A percentile compares a stretch with the other conserved stretches of the same genome.
phyloP scores from a whole-genome alignment of 1,140 invertebrate species.

The Bathynomus jamesi region DNA sequence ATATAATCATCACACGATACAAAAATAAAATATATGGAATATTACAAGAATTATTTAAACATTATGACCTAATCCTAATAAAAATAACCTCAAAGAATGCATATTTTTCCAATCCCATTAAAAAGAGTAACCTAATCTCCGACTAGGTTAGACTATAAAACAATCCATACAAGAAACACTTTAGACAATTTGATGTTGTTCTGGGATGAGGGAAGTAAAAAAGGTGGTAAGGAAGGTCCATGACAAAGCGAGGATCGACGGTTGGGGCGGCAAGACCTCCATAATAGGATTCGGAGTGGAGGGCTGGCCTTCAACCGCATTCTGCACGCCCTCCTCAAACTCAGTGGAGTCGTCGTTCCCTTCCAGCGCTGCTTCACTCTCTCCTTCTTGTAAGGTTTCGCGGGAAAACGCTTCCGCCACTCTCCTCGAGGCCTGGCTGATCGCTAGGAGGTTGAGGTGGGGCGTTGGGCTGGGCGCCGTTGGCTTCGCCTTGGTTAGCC shows the following conservation, averaged over 20 bases:
- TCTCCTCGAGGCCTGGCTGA: neutral
- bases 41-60: neutral
- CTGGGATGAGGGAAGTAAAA: slow-evolving; percentile 12
- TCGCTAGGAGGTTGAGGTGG: too few species aligned
- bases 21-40: neutral
- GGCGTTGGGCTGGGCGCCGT: neutral
- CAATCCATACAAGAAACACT: neutral
- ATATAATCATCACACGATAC: slow-evolving; percentile 5
- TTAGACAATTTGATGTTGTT: slow-evolving; percentile 17
- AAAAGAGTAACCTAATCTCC: neutral
- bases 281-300: neutral
- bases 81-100: neutral
- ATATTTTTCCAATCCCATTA: neutral
- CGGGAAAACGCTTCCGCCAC: neutral
- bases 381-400: neutral
- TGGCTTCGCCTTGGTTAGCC: neutral
- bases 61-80: neutral
- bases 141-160: neutral
- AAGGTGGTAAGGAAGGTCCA: slow-evolving; percentile 16
- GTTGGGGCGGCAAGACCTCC: neutral
- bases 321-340: too few species aligned
- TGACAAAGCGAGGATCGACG: slow-evolving; percentile 9
- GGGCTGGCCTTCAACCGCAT: neutral
- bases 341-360: neutral
- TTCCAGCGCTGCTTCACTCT: neutral